Percentiles rank a stretch among this genome's conserved stretches.
phyloP scores from a whole-genome alignment of 2,113 vertebrate genomes.

The Haliaeetus leucogaster region DNA sequence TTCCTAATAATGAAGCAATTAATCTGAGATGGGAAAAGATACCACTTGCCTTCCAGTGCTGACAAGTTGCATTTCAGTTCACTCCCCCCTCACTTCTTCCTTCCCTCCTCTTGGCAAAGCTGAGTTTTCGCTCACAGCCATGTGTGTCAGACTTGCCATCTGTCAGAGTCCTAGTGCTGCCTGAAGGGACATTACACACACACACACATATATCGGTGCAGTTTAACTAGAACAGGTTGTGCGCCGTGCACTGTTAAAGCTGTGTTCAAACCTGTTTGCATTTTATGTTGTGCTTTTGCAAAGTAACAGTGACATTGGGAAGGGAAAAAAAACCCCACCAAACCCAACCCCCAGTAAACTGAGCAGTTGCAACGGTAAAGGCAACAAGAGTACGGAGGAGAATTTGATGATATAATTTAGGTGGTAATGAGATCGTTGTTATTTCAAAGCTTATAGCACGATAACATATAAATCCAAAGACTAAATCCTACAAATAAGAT shows the following conservation, averaged over 20 bases:
- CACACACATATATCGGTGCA: neutral
- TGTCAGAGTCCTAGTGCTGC: neutral
- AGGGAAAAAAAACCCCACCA: neutral
- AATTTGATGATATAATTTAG: neutral
- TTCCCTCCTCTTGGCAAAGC: neutral
- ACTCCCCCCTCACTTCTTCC: neutral
- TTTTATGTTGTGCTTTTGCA: neutral
- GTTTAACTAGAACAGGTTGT: too few species aligned
- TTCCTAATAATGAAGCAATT: constrained; percentile 33
- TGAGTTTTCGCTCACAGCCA: neutral
- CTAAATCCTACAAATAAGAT: neutral
- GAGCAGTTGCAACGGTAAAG: neutral
- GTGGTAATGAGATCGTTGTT: neutral
- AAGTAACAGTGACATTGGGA: neutral
- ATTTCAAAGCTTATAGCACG: neutral
- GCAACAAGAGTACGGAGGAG: neutral
- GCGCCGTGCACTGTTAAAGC: neutral
- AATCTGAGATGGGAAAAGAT: neutral
- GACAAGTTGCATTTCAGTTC: constrained; percentile 2
- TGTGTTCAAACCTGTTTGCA: neutral
- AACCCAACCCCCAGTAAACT: neutral
- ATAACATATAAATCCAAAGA: neutral
- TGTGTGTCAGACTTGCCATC: constrained; percentile 4
- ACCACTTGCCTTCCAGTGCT: neutral
- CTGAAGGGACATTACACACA: neutral